Conservation (phyloP, 2,888 invertebrate genomes). For the Metallyticus violacea region DNA sequence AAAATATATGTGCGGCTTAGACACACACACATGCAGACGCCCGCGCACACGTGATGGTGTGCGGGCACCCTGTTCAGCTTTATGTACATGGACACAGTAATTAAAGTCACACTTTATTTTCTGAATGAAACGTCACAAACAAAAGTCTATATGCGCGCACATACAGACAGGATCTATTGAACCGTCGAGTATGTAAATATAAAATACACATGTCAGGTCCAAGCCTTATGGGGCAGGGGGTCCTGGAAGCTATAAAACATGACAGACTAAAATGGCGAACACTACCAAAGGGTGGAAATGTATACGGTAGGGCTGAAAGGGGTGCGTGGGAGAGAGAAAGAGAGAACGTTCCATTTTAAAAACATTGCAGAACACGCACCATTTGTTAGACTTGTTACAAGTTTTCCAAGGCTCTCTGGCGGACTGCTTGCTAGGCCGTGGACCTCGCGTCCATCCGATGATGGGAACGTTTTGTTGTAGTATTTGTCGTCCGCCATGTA, state of each 20-base stretch:
- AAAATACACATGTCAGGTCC: conserved; percentile 14
- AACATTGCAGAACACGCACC: conserved; percentile 8
- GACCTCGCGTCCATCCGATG: neutral
- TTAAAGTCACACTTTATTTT: conserved; percentile 16
- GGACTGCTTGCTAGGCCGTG: neutral
- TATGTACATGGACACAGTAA: conserved; percentile 1
- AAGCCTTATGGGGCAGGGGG: neutral
- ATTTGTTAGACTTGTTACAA: conserved; percentile 16
- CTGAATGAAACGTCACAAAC: conserved; percentile 10
- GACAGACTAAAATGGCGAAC: neutral
- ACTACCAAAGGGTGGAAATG: neutral
- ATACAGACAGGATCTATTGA: neutral
- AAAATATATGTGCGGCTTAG: neutral
- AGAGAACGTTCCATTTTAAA: conserved; percentile 7
- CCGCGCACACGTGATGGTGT: neutral
- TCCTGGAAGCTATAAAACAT: conserved; percentile 15
- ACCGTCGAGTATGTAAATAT: conserved; percentile 7
- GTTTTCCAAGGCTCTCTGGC: neutral
- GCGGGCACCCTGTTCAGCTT: neutral
- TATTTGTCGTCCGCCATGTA: neutral
- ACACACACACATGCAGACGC: too few relatives aligned
- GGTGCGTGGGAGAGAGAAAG: too few relatives aligned
- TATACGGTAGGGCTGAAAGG: too few relatives aligned
- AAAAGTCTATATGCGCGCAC: neutral
- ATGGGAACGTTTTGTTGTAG: conserved; percentile 20